Evolutionary conservation across 2,888 invertebrate genomes (phyloP), one percentile per base, ranked within the genome.

Genomic region (Microplitis manilae): DNA sequence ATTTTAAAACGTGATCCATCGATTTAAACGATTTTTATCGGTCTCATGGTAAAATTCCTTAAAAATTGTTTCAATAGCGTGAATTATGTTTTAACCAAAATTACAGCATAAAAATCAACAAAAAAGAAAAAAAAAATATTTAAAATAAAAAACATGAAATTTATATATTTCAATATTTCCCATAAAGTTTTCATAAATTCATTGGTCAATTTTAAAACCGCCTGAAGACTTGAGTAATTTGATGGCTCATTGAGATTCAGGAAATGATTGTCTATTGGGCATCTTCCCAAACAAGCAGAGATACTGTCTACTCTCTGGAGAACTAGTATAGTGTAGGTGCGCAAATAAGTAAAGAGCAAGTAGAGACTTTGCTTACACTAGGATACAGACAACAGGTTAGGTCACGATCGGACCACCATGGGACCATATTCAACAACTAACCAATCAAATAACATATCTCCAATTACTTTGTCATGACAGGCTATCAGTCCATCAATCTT

Each of bases 341-440:
- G 50, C 8, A 13, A 50, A 50, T 50, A 50, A 50, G 8, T 50
- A 50, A 50, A 50, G 50, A 50, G 13, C 50, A 50, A 13, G 13
- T 13, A 5, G 50, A 5, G 13, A 50, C 50, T 13, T 8, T 13
- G 13, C 50, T 50, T 13, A 50, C 50, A 50, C 50, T 13, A 13
- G 50, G 50, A 50, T 50, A 8, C 8, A 50, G 50, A 13, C 80
- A 87, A 87, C 87, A 88, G 88, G 86, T 87, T 86, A 85, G 87
- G 88, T 88, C 88, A 88, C 87, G 88, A 87, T 72, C 86, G 76
- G 80, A 80, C 80, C 80, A 80, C 80, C 78, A 13, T 78, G 80
- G 50, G 50, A 50, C 50, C 50, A 50, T 13, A 50, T 8, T 50
- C 8, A 50, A 50, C 50, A 50, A 50, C 50, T 50, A 8, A 50